phyloP scores from a whole-genome alignment of 2,797 vertebrate species.

The Amblyraja radiata region DNA sequence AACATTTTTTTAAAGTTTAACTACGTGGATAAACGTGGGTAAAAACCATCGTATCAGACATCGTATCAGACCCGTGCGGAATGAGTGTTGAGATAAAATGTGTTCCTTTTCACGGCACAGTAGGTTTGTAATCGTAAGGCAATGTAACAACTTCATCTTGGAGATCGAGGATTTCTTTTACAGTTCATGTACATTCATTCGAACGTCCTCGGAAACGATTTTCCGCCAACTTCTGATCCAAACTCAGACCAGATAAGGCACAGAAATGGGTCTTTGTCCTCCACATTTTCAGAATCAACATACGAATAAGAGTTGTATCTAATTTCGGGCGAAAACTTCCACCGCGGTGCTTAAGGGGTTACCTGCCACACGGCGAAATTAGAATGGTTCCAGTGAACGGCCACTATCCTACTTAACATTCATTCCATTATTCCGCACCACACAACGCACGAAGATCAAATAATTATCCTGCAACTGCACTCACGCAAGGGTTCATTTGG shows the following conservation, averaged over 20 bases:
- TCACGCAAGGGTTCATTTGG: not conserved
- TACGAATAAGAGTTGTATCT: not conserved
- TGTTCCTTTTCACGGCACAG: not conserved
- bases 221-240: not conserved
- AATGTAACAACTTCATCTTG: not conserved
- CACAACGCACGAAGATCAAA: not conserved
- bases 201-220: not conserved
- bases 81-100: not conserved
- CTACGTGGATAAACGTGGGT: too few species aligned
- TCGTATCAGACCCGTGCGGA: not conserved
- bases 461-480: not conserved
- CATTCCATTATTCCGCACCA: not conserved
- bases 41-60: not conserved
- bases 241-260: not conserved
- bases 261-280: not conserved
- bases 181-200: not conserved
- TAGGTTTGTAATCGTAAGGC: not conserved
- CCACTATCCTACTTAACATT: conserved; percentile 7
- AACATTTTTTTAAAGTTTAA: not conserved
- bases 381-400: conserved; percentile 2
- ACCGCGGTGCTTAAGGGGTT: not conserved
- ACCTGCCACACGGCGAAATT: not conserved
- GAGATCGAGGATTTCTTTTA: not conserved
- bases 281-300: not conserved
- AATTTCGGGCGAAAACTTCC: not conserved